These are phyloP conservation scores for Microctonus aethiopoides DNA, from an alignment of 2,888 invertebrate genomes.

Conservation along the genomic window DNA sequence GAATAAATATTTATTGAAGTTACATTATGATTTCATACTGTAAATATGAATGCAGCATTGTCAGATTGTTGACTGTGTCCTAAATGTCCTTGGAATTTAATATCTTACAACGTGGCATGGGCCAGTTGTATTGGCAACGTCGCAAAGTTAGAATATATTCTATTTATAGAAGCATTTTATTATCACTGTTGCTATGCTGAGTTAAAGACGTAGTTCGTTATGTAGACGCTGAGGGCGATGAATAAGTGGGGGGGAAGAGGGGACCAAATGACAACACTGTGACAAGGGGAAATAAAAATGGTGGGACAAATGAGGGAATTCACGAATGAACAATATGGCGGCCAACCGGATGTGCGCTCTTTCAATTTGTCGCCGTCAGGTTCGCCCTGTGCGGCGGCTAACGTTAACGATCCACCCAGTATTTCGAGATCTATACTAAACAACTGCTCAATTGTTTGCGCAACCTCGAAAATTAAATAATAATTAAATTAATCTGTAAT, in stretches of 20 bases:
- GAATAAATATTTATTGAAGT: slow-evolving; percentile 18
- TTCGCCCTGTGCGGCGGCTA: slow-evolving; percentile 15
- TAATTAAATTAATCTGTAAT: not conserved
- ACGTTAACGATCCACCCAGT: slow-evolving; percentile 39
- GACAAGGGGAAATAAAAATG: slow-evolving; percentile 17
- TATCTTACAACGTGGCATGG: slow-evolving; percentile 42
- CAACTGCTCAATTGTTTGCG: not conserved
- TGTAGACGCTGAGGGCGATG: slow-evolving; percentile 26
- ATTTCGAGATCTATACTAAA: slow-evolving; percentile 9
- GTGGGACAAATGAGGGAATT: slow-evolving; percentile 33
- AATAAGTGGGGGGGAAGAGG: no score
- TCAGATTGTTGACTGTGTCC: slow-evolving; percentile 35
- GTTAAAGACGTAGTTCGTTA: slow-evolving; percentile 37
- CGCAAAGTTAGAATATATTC: slow-evolving; percentile 51
- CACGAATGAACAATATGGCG: slow-evolving; percentile 44
- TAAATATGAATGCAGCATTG: slow-evolving; percentile 47
- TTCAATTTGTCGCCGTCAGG: slow-evolving; percentile 36
- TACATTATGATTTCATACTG: slow-evolving; percentile 15
- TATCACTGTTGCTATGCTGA: slow-evolving; percentile 61
- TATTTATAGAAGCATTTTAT: slow-evolving; percentile 59
- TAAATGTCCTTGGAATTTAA: slow-evolving; percentile 46
- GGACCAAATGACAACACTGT: slow-evolving; percentile 20
- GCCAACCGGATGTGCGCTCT: slow-evolving; percentile 44
- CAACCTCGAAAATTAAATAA: not conserved
- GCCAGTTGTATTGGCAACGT: slow-evolving; percentile 60